Percentiles rank a stretch among this genome's conserved stretches.
Evolutionary conservation across 2,797 vertebrate species (phyloP).

Genomic region (Tapirus indicus): DNA sequence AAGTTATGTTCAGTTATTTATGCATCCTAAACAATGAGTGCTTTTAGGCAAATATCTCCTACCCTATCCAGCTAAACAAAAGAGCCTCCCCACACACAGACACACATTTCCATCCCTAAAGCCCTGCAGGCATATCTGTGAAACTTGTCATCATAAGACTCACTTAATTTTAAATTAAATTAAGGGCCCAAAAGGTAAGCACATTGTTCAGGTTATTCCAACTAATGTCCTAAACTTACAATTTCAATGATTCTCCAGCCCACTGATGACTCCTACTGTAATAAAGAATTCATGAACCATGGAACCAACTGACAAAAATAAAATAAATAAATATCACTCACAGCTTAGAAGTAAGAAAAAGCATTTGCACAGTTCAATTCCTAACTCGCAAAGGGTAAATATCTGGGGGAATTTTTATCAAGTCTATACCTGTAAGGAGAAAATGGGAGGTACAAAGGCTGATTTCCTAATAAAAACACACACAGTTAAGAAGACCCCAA

Average conservation of each 20-base stretch:
- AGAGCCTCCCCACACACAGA: conserved; percentile 11
- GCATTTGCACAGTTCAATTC: conserved; percentile 1
- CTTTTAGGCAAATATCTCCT: conserved; percentile 63
- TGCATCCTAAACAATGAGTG: conserved; percentile 35
- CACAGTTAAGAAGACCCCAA: conserved; percentile 24
- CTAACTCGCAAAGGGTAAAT: conserved; percentile 1
- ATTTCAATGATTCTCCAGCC: conserved; percentile 72
- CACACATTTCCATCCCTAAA: conserved; percentile 40
- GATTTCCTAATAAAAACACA: conserved; percentile 17
- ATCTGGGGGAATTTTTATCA: neutral
- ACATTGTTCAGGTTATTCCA: conserved; percentile 64
- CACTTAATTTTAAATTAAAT: conserved; percentile 82
- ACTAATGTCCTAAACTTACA: conserved; percentile 76
- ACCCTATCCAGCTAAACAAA: conserved; percentile 55
- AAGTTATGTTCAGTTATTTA: neutral
- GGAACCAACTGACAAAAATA: conserved; percentile 73
- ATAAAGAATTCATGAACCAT: conserved; percentile 82
- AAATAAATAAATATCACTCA: conserved; percentile 79
- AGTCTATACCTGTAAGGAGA: neutral
- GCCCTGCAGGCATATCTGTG: conserved; percentile 53
- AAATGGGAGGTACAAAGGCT: neutral
- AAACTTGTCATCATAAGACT: conserved; percentile 64
- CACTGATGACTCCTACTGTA: conserved; percentile 62
- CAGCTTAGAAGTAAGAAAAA: conserved; percentile 24
- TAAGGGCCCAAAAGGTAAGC: conserved; percentile 75